These are phyloP conservation scores for Busseola fusca DNA, from an alignment of 2,888 invertebrate genomes.

Conservation along the genomic window DNA sequence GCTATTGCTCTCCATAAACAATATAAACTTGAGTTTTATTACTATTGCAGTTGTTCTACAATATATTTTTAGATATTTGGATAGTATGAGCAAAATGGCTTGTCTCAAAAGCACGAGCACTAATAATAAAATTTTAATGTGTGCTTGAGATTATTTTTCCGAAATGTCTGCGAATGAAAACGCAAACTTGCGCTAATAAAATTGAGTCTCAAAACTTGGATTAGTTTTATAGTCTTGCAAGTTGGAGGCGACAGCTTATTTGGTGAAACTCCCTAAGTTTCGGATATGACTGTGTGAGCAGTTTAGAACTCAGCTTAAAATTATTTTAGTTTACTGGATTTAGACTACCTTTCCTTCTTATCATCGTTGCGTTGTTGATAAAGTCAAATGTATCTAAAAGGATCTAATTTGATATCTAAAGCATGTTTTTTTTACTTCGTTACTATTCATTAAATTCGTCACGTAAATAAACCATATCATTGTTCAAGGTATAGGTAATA, in stretches of 20 bases:
- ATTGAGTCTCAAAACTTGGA: slow-evolving; percentile 29
- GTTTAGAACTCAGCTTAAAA: neutral
- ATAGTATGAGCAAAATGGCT: slow-evolving; percentile 12
- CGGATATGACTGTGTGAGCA: slow-evolving; percentile 8
- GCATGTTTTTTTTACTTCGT: neutral
- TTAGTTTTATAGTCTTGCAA: slow-evolving; percentile 29
- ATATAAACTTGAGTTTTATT: slow-evolving; percentile 37
- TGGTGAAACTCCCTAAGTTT: slow-evolving; percentile 25
- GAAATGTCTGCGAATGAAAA: slow-evolving; percentile 28
- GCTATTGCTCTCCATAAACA: slow-evolving; percentile 15
- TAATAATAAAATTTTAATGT: slow-evolving; percentile 53
- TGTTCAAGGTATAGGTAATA: slow-evolving; percentile 24
- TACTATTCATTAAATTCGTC: neutral
- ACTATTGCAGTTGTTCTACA: slow-evolving; percentile 15
- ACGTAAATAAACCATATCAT: slow-evolving; percentile 10
- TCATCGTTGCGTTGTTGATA: neutral
- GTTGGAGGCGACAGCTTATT: slow-evolving; percentile 36
- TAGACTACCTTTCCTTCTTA: neutral
- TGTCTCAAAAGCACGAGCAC: slow-evolving; percentile 34
- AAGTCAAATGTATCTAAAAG: neutral
- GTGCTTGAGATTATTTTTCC: slow-evolving; percentile 50
- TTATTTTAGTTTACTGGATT: neutral
- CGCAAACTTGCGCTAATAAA: slow-evolving; percentile 34
- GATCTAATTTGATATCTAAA: neutral
- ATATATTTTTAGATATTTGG: slow-evolving; percentile 34